These are phyloP conservation scores for Polietes domitor DNA, from an alignment of 2,888 invertebrate species.

Conservation along the genomic window DNA sequence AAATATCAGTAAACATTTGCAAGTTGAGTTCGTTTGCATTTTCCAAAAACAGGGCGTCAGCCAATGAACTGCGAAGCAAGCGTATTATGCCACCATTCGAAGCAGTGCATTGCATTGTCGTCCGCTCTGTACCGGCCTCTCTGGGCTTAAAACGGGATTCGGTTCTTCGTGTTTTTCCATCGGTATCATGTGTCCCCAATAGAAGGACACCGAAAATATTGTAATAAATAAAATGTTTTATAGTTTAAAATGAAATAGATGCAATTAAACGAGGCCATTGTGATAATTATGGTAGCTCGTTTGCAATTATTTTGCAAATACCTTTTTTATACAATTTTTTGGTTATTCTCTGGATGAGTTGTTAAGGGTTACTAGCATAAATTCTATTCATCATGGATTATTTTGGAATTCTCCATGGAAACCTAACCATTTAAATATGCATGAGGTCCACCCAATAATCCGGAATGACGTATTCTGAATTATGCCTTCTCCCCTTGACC, in stretches of 20 bases:
- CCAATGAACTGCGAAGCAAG: not conserved
- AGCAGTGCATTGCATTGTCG: not conserved
- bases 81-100: not conserved
- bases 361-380: too few species aligned
- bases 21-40: constrained; percentile 35
- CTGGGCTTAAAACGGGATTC: not conserved
- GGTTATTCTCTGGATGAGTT: too few species aligned
- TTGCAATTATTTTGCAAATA: too few species aligned
- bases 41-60: constrained; percentile 13
- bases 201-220: constrained; percentile 10
- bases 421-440: too few species aligned
- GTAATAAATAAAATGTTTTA: constrained; percentile 45
- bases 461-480: too few species aligned
- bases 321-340: too few species aligned
- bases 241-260: constrained; percentile 18
- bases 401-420: too few species aligned
- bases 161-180: not conserved
- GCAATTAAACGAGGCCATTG: not conserved
- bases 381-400: too few species aligned
- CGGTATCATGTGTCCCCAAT: constrained; percentile 27
- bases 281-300: not conserved
- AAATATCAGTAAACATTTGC: constrained; percentile 72
- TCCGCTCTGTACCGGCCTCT: not conserved
- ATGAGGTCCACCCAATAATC: too few species aligned
- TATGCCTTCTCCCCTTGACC: too few species aligned